phyloP scores from a whole-genome alignment of 2,797 vertebrate genomes.

The Chelmon rostratus region DNA sequence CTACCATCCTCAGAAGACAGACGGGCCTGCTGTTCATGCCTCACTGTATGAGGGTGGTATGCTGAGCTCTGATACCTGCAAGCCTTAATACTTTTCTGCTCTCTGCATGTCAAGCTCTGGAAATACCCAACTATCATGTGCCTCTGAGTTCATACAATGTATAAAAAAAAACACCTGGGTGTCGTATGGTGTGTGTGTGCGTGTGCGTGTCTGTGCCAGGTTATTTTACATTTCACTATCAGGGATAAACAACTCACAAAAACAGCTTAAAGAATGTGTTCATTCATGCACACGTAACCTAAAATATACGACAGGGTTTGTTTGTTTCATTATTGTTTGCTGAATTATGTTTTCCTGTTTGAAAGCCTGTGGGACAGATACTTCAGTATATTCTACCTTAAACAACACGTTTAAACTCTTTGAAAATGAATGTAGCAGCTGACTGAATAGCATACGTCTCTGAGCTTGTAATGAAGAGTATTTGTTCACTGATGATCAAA shows the following conservation, averaged over 20 bases:
- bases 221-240: neutral
- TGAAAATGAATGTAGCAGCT: neutral
- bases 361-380: too few relatives aligned
- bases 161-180: neutral
- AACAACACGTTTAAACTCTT: neutral
- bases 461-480: too few relatives aligned
- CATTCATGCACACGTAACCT: neutral
- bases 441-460: neutral
- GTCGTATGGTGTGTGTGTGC: neutral
- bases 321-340: neutral
- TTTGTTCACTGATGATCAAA: neutral
- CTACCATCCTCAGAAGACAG: constrained; percentile 64
- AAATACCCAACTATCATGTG: constrained; percentile 49
- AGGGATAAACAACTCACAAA: neutral
- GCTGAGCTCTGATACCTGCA: constrained; percentile 56
- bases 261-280: neutral
- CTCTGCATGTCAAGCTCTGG: constrained; percentile 14
- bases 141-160: neutral
- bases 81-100: constrained; percentile 28
- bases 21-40: constrained; percentile 70
- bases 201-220: neutral
- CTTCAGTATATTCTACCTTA: neutral
- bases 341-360: neutral
- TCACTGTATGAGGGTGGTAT: constrained; percentile 74
- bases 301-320: neutral